A percentile compares a stretch with the other conserved stretches of the same genome.
These are phyloP conservation scores for Heliconius ismenius DNA, from an alignment of 2,888 invertebrate genomes.

Conservation along the genomic window DNA sequence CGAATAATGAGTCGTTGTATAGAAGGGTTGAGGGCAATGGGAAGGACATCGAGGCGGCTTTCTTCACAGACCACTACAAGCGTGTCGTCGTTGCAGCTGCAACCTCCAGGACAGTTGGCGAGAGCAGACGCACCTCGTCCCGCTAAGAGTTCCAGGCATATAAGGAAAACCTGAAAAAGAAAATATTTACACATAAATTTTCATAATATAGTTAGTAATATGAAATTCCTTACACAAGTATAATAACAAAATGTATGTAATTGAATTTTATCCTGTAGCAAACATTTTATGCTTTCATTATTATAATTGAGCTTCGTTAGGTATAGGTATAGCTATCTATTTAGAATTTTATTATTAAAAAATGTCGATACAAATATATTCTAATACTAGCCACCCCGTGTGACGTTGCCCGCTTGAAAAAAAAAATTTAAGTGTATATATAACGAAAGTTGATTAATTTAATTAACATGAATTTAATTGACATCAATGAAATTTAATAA, in stretches of 20 bases:
- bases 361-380: slow-evolving; percentile 7
- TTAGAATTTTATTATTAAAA: not conserved
- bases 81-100: slow-evolving; percentile 94
- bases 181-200: slow-evolving; percentile 28
- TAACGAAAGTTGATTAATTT: too few species aligned
- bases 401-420: too few species aligned
- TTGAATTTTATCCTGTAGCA: not conserved
- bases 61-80: slow-evolving; percentile 92
- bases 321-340: not conserved
- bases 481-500: not conserved
- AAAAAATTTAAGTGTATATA: too few species aligned
- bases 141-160: slow-evolving; percentile 63
- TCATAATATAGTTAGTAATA: not conserved
- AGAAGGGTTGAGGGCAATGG: slow-evolving; percentile 94
- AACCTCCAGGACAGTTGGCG: slow-evolving; percentile 92
- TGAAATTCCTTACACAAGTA: not conserved
- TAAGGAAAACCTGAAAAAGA: slow-evolving; percentile 70
- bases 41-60: slow-evolving; percentile 93
- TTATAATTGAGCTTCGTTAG: slow-evolving; percentile 1
- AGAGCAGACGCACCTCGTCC: slow-evolving; percentile 77
- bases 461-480: too few species aligned
- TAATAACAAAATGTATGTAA: not conserved
- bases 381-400: not conserved
- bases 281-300: slow-evolving; percentile 8
- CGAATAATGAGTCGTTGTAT: slow-evolving; percentile 91